phyloP scores from a whole-genome alignment of 2,113 vertebrate genomes.

The Dasypus novemcinctus region DNA sequence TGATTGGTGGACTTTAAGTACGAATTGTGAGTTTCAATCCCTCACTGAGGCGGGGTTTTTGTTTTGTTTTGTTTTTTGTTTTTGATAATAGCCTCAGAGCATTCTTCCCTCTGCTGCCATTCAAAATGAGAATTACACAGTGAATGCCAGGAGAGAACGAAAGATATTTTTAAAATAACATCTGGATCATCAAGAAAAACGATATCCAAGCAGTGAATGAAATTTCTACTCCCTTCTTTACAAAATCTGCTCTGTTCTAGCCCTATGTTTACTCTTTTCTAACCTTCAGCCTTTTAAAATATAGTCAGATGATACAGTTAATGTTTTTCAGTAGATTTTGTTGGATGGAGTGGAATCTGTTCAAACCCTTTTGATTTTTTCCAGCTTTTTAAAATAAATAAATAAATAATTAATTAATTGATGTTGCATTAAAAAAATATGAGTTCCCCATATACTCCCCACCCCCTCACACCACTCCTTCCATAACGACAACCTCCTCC shows the following conservation, averaged over 20 bases:
- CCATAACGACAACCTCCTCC: too few species aligned
- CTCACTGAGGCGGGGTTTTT: background rate
- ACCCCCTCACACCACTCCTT: too few species aligned
- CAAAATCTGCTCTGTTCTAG: background rate
- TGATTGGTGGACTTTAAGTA: background rate
- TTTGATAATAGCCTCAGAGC: background rate
- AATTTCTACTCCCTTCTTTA: background rate
- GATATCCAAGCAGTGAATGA: background rate
- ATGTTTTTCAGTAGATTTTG: background rate
- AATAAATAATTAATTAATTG: too few species aligned
- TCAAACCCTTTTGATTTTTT: background rate
- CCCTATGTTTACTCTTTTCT: background rate
- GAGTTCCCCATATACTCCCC: too few species aligned
- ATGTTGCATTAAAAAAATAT: too few species aligned
- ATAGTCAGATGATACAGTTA: too few species aligned
- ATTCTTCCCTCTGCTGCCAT: background rate
- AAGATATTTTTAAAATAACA: background rate
- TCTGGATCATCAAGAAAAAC: background rate
- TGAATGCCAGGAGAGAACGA: background rate
- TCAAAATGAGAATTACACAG: background rate
- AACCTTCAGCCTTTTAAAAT: background rate
- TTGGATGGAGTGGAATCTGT: background rate
- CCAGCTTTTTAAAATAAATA: too few species aligned
- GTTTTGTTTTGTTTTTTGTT: background rate
- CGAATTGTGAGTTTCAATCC: background rate